These are phyloP conservation scores for Petrocephalus sullivani DNA, from an alignment of 2,797 vertebrate genomes.

Conservation along the genomic window DNA sequence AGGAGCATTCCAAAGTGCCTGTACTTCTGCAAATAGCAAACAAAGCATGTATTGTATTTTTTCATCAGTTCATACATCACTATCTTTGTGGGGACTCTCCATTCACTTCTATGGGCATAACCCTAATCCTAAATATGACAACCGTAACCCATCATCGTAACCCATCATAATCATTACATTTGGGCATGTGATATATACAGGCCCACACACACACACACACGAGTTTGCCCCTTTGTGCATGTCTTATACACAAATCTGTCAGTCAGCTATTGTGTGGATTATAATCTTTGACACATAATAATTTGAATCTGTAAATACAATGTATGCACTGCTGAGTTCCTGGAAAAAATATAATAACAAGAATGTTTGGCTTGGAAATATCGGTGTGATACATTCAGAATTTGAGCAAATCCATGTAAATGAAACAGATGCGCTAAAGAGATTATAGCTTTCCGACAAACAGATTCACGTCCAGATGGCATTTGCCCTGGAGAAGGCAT, in stretches of 20 bases:
- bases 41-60: too few relatives aligned
- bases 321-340: background rate
- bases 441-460: slow-evolving; percentile 22
- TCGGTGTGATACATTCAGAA: background rate
- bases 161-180: too few relatives aligned
- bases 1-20: too few relatives aligned
- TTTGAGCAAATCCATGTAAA: slow-evolving; percentile 5
- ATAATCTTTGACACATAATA: slow-evolving; percentile 1
- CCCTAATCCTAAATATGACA: too few relatives aligned
- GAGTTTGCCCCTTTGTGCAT: too few relatives aligned
- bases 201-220: too few relatives aligned
- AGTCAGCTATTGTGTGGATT: background rate
- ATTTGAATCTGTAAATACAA: slow-evolving; percentile 2
- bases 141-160: background rate
- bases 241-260: too few relatives aligned
- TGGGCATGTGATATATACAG: too few relatives aligned
- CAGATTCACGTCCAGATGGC: slow-evolving; percentile 25
- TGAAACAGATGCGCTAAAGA: slow-evolving; percentile 23
- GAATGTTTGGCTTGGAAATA: slow-evolving; percentile 15
- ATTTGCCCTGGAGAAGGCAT: slow-evolving; percentile 14
- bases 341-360: background rate
- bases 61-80: too few relatives aligned
- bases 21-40: too few relatives aligned
- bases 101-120: too few relatives aligned
- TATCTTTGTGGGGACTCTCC: too few relatives aligned